Evolutionary conservation across 2,888 invertebrate genomes (phyloP).

Genomic region (Lepas anatifera): DNA sequence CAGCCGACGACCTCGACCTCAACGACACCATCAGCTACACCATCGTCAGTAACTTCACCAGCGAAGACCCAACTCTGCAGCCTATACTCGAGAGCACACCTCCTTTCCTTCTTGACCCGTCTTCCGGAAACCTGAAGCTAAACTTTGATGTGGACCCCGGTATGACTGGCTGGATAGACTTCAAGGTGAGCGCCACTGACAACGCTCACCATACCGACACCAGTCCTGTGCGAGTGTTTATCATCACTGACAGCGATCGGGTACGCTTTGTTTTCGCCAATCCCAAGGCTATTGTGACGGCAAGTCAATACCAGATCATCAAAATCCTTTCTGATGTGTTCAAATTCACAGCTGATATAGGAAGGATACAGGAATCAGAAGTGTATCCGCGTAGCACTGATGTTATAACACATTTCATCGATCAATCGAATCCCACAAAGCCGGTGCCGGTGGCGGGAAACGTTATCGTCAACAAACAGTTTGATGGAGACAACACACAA

Average conservation of each 20-base stretch:
- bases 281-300: background rate
- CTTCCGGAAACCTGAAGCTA: background rate
- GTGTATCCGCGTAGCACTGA: background rate
- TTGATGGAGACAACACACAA: background rate
- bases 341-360: background rate
- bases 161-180: background rate
- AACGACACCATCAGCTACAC: background rate
- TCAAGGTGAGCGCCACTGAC: background rate
- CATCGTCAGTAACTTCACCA: background rate
- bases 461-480: slow-evolving; percentile 41
- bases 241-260: background rate
- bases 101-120: background rate
- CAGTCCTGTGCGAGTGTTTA: background rate
- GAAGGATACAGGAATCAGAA: background rate
- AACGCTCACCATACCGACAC: background rate
- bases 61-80: background rate
- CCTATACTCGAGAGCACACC: background rate
- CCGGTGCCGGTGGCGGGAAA: slow-evolving; percentile 39
- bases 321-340: background rate
- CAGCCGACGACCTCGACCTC: background rate
- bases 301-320: background rate
- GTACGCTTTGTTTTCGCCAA: background rate
- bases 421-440: slow-evolving; percentile 35
- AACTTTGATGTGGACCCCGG: background rate
- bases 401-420: slow-evolving; percentile 42